Evolutionary conservation across 2,113 vertebrate genomes (phyloP), one percentile per base, ranked within the genome.

Genomic region (Urocitellus parryii): DNA sequence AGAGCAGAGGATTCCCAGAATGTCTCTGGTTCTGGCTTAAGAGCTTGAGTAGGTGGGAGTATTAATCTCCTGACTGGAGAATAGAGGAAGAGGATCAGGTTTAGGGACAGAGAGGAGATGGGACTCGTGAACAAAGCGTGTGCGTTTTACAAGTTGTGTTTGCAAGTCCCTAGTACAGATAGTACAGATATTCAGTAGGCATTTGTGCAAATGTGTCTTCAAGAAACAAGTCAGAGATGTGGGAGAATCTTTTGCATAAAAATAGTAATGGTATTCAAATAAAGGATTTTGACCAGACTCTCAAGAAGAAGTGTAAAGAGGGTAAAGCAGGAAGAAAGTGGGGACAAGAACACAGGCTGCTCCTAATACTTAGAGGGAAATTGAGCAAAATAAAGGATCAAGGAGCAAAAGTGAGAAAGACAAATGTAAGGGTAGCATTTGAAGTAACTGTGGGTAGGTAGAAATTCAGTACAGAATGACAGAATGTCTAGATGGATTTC

Each of bases 191-290:
- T 53, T 85, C 37, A 67, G 32, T 68, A 58, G 39, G 2, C n/a
- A 67, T 84, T 92, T 78, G 18, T 68, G 51, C 63, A 77, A 29
- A 29, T 90, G 7, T 56, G 34, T 80, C 67, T 94, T 81, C 29
- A 88, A 80, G 68, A 63, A 90, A 85, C 22, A 72, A 76, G 53
- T 53, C 17, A 84, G 17, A 81, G 4, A 29, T 45, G 11, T 73
- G 11, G 24, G 16, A 90, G 39, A 87, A 73, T 92, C 13, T 92
- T 86, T 61, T 87, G 16, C 34, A 68, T 45, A 53, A 12, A 53
- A 70, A 74, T 8, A 17, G n/a, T 45, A 65, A 67, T 17, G 18
- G 13, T 61, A 63, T 65, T 90, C 32, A 90, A 84, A 72, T 18
- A 85, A 90, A 85, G 18, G 12, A 12, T 34, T 32, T 78, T 8